phyloP scores from a whole-genome alignment of 2,113 vertebrate genomes.

The Orycteropus afer region DNA sequence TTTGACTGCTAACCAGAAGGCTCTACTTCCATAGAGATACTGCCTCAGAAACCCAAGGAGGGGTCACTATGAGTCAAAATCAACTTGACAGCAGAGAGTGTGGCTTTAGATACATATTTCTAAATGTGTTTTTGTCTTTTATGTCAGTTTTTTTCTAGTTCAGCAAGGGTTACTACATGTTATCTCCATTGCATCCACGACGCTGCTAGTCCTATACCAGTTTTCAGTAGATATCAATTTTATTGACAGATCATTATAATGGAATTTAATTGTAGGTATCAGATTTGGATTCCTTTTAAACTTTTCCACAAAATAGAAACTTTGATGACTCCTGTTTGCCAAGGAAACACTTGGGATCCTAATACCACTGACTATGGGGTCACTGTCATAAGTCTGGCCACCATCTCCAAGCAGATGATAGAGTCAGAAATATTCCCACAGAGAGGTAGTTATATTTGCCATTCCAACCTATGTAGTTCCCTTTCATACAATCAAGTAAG shows the following conservation, averaged over 20 bases:
- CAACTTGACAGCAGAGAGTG: too few species aligned
- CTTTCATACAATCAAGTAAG: background rate
- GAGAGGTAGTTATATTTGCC: background rate
- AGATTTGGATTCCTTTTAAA: background rate
- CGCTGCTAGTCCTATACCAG: rapidly evolving
- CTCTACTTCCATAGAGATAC: too few species aligned
- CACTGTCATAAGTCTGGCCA: background rate
- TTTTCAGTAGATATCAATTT: background rate
- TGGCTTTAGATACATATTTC: background rate
- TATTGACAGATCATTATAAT: background rate
- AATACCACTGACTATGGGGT: background rate
- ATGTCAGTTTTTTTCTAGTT: background rate
- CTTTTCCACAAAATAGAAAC: background rate
- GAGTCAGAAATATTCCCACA: background rate
- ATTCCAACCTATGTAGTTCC: background rate
- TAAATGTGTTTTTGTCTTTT: background rate
- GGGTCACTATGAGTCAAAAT: too few species aligned
- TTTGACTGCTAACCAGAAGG: too few species aligned
- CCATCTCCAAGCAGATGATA: background rate
- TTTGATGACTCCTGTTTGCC: background rate
- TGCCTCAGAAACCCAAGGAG: too few species aligned
- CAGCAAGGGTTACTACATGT: background rate
- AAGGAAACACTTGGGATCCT: background rate
- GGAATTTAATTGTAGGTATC: background rate
- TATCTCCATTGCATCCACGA: background rate